Percentiles rank a stretch among this genome's conserved stretches.
phyloP scores from a whole-genome alignment of 1,140 invertebrate genomes.

The Atopsyche davidsoni region DNA sequence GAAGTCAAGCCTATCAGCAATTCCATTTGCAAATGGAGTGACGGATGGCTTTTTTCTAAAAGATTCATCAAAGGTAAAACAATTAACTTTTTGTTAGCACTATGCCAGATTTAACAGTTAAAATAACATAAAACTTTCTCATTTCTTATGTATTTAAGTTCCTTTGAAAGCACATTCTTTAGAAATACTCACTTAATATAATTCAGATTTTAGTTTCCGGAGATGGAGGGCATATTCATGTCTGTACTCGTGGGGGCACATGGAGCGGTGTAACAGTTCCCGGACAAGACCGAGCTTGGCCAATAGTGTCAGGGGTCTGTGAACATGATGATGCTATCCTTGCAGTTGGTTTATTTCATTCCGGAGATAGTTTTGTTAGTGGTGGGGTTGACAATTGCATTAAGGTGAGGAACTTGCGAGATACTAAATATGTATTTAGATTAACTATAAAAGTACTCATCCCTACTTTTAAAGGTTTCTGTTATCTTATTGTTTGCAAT shows the following conservation, averaged over 20 bases:
- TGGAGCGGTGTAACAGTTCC: conserved; percentile 34
- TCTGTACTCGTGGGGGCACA: conserved; percentile 34
- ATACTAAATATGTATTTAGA: too few species aligned
- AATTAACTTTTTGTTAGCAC: neutral
- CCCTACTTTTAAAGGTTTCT: too few species aligned
- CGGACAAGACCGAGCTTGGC: conserved; percentile 31
- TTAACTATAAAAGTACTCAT: too few species aligned
- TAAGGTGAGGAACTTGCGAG: conserved; percentile 38
- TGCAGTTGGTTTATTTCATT: conserved; percentile 36
- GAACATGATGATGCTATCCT: conserved; percentile 42
- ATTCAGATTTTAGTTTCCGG: conserved; percentile 41
- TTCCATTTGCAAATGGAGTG: conserved; percentile 36
- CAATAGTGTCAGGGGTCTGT: conserved; percentile 33
- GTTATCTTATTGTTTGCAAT: too few species aligned
- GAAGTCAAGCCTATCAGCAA: conserved; percentile 28
- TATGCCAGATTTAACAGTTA: conserved; percentile 4
- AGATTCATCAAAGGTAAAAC: conserved; percentile 38
- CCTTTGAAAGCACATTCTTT: neutral
- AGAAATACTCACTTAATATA: conserved; percentile 6
- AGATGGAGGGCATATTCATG: conserved; percentile 40
- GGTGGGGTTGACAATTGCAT: conserved; percentile 42
- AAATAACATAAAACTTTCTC: too few species aligned
- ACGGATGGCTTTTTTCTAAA: conserved; percentile 40
- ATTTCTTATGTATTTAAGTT: too few species aligned
- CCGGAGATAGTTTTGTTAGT: conserved; percentile 36